Evolutionary conservation across 2,797 vertebrate species (phyloP).

Genomic region (Poecile montanus): DNA sequence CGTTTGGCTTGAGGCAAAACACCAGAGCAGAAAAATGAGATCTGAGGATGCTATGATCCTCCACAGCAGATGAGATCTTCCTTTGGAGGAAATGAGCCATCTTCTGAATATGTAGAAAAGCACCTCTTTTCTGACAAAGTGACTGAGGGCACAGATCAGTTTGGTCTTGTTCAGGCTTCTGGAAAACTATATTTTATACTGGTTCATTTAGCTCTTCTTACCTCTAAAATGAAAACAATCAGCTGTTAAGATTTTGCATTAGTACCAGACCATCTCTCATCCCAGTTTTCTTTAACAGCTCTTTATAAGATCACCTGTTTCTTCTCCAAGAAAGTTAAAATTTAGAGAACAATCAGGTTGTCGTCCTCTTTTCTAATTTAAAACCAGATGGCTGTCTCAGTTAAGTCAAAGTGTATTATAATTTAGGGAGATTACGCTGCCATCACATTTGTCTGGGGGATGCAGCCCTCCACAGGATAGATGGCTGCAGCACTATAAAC

Average conservation of each 20-base stretch:
- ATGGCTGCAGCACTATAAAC: not conserved
- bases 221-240: not conserved
- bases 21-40: conserved; percentile 32
- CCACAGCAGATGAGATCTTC: not conserved
- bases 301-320: not conserved
- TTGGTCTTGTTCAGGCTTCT: not conserved
- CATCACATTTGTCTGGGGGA: not conserved
- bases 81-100: not conserved
- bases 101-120: not conserved
- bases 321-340: not conserved
- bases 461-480: accelerated
- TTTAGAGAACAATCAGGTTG: not conserved
- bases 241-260: not conserved
- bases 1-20: conserved; percentile 19
- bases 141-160: not conserved
- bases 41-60: not conserved
- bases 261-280: not conserved
- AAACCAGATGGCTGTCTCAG: not conserved
- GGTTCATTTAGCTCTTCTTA: not conserved
- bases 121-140: not conserved
- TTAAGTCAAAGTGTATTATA: not conserved
- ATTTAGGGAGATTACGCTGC: not conserved
- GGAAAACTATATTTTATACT: not conserved
- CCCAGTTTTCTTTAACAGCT: not conserved
- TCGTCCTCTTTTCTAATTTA: not conserved